These are phyloP conservation scores for Platyrinchus mystaceus DNA, from an alignment of 2,797 vertebrate species.

Conservation along the genomic window DNA sequence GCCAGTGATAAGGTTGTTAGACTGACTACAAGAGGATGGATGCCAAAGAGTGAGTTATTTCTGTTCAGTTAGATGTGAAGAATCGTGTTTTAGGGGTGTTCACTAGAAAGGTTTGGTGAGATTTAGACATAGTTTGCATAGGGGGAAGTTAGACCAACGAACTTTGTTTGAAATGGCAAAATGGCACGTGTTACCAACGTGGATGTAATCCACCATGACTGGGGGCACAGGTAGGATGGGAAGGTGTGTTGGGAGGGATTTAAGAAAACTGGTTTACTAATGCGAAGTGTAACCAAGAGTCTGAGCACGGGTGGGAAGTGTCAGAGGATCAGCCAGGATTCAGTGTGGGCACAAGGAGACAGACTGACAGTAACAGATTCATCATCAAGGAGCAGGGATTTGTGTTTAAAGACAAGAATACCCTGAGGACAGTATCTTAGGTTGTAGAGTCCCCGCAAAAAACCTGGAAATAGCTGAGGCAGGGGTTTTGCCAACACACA, in stretches of 20 bases:
- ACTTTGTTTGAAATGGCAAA: neutral
- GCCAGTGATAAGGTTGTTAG: neutral
- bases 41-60: neutral
- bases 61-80: neutral
- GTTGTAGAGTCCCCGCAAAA: neutral
- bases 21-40: neutral
- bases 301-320: neutral
- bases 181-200: neutral
- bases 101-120: neutral
- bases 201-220: neutral
- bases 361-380: neutral
- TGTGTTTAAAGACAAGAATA: neutral
- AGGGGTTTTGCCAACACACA: neutral
- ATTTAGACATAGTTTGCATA: neutral
- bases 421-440: neutral
- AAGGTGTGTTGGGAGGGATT: neutral
- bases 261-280: neutral
- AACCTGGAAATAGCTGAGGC: neutral
- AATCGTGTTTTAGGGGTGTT: neutral
- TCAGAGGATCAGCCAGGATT: neutral
- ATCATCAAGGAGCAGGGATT: neutral
- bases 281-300: neutral
- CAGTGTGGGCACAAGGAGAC: neutral
- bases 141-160: neutral
- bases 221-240: neutral